Evolutionary conservation across 2,113 vertebrate species (phyloP).

Genomic region (Eublepharis macularius): DNA sequence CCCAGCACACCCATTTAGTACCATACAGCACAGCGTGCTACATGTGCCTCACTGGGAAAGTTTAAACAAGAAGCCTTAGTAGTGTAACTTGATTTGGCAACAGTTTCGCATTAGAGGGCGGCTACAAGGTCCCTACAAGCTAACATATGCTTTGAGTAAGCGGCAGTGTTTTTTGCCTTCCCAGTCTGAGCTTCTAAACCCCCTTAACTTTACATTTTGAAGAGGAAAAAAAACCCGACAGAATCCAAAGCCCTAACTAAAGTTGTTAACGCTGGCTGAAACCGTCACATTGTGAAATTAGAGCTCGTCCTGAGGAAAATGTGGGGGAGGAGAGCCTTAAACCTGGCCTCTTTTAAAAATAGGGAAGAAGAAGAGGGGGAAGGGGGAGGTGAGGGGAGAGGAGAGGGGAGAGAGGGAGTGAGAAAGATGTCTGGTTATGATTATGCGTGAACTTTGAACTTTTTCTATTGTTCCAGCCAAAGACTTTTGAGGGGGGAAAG

Average conservation of each 20-base stretch:
- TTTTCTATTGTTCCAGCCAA: slow-evolving; percentile 68
- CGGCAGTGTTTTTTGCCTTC: slow-evolving; percentile 59
- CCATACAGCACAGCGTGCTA: slow-evolving; percentile 41
- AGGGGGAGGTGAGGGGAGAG: neutral
- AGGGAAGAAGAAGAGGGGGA: neutral
- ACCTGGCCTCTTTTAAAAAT: slow-evolving; percentile 15
- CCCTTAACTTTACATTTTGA: slow-evolving; percentile 65
- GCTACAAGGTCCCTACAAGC: slow-evolving; percentile 72
- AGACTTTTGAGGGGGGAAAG: slow-evolving; percentile 63
- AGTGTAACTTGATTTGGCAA: slow-evolving; percentile 79
- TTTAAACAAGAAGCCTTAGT: slow-evolving; percentile 74
- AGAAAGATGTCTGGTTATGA: slow-evolving; percentile 74
- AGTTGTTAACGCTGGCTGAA: slow-evolving; percentile 72
- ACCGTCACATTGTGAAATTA: slow-evolving; percentile 68
- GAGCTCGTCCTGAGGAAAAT: slow-evolving; percentile 52
- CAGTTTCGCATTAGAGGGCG: slow-evolving; percentile 60
- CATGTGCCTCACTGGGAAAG: slow-evolving; percentile 74
- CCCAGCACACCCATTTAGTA: slow-evolving; percentile 51
- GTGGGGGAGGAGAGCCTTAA: slow-evolving; percentile 40
- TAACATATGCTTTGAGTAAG: slow-evolving; percentile 81
- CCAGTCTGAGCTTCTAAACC: slow-evolving; percentile 64
- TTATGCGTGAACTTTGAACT: slow-evolving; percentile 78
- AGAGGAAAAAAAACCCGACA: slow-evolving; percentile 40
- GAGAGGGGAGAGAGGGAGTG: neutral
- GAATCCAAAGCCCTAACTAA: slow-evolving; percentile 53